Percentiles rank a stretch among this genome's conserved stretches.
Conservation (phyloP, 2,888 invertebrate species). For the Frankliniella fusca region DNA sequence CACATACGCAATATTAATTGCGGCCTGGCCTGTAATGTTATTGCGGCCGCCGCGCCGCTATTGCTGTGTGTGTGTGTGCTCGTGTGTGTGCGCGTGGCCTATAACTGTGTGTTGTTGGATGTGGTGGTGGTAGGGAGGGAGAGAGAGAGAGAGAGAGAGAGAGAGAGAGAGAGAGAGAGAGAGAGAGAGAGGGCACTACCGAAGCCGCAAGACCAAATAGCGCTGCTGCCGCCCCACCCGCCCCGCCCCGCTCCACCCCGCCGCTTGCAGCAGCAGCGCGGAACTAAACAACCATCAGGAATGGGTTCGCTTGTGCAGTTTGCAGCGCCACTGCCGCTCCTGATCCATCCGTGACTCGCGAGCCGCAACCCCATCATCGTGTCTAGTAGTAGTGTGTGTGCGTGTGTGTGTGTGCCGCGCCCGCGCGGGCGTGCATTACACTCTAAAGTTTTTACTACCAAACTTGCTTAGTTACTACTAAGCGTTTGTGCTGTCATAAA, state of each 20-base stretch:
- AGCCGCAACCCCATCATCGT: too few relatives aligned
- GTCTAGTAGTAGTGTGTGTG: too few relatives aligned
- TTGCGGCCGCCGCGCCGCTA: background rate
- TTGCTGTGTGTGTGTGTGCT: background rate
- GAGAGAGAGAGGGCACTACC: background rate
- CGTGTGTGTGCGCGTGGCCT: background rate
- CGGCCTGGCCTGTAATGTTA: background rate
- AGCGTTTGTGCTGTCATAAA: too few relatives aligned
- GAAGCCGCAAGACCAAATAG: too few relatives aligned
- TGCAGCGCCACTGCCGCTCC: too few relatives aligned
- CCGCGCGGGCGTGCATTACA: too few relatives aligned
- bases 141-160: background rate
- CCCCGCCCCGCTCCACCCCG: background rate
- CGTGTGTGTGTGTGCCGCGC: too few relatives aligned
- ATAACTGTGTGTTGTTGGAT: background rate
- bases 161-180: background rate
- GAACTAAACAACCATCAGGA: background rate
- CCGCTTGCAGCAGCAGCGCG: background rate
- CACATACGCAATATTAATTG: constrained; percentile 2
- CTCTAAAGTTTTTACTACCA: too few relatives aligned
- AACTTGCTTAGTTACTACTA: too few relatives aligned
- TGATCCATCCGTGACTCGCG: too few relatives aligned
- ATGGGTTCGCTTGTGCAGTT: too few relatives aligned
- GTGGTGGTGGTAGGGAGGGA: background rate
- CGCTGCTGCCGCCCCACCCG: background rate